Conservation (phyloP, 2,113 vertebrate genomes). For the Falcunculus frontatus region DNA sequence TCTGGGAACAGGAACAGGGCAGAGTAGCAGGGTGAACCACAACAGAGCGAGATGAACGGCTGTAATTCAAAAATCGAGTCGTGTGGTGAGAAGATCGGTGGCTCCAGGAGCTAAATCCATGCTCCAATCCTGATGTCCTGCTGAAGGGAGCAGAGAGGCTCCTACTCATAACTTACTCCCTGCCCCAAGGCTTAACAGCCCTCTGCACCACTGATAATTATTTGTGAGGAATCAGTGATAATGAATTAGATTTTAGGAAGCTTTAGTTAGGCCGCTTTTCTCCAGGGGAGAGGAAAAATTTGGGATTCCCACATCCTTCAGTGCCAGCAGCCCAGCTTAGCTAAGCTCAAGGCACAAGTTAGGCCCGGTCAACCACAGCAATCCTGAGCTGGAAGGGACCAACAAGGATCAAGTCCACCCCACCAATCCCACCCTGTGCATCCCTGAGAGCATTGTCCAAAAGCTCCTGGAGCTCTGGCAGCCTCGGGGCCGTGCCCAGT, state of each 20-base stretch:
- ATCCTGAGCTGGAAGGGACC: not conserved
- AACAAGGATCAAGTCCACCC: not conserved
- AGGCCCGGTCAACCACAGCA: fast-evolving
- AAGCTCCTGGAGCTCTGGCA: not conserved
- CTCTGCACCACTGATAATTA: not conserved
- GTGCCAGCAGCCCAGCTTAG: not conserved
- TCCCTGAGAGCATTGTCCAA: not conserved
- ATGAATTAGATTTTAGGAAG: not conserved
- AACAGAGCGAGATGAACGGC: not conserved
- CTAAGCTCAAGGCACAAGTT: not conserved
- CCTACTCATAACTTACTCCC: not conserved
- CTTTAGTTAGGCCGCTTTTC: not conserved
- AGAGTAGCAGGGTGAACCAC: not conserved
- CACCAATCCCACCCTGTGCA: not conserved
- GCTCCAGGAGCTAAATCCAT: not conserved
- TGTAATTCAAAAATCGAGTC: not conserved
- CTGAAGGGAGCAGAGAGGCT: not conserved
- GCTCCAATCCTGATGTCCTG: not conserved
- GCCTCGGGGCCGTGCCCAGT: not conserved
- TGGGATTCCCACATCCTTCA: not conserved
- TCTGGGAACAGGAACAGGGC: not conserved
- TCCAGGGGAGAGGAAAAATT: not conserved
- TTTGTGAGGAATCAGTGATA: not conserved
- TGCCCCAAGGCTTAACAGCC: not conserved
- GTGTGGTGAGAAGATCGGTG: not conserved